These are phyloP conservation scores for Nettapus auritus DNA, from an alignment of 2,113 vertebrate genomes.

Conservation along the genomic window DNA sequence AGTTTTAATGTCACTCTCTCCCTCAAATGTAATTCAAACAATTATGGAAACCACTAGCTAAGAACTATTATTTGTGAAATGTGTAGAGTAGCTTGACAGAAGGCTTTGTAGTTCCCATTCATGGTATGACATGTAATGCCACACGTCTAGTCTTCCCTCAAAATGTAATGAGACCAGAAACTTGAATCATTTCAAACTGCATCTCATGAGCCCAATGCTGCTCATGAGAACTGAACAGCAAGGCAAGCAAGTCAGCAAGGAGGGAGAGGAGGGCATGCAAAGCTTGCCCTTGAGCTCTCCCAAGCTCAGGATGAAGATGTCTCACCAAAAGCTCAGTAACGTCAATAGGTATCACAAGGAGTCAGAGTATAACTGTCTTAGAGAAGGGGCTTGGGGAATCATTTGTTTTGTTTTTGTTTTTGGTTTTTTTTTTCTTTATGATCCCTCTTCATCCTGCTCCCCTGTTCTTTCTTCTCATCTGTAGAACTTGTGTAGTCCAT, in stretches of 20 bases:
- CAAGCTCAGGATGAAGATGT: not conserved
- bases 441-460: not conserved
- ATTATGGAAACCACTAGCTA: not conserved
- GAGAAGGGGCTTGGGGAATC: fast-evolving
- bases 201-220: not conserved
- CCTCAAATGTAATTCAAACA: not conserved
- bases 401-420: not conserved
- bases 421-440: not conserved
- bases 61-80: not conserved
- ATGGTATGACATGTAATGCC: not conserved
- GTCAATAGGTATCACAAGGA: not conserved
- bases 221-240: not conserved
- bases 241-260: not conserved
- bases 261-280: not conserved
- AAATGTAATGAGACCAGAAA: not conserved
- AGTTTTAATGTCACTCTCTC: not conserved
- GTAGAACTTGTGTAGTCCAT: not conserved
- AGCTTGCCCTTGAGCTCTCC: not conserved
- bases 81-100: not conserved
- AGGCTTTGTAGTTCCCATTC: not conserved
- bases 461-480: not conserved
- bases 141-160: not conserved
- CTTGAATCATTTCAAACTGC: not conserved
- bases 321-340: not conserved
- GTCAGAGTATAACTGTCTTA: not conserved